phyloP scores from a whole-genome alignment of 2,113 vertebrate genomes.

The Heterochromis multidens region DNA sequence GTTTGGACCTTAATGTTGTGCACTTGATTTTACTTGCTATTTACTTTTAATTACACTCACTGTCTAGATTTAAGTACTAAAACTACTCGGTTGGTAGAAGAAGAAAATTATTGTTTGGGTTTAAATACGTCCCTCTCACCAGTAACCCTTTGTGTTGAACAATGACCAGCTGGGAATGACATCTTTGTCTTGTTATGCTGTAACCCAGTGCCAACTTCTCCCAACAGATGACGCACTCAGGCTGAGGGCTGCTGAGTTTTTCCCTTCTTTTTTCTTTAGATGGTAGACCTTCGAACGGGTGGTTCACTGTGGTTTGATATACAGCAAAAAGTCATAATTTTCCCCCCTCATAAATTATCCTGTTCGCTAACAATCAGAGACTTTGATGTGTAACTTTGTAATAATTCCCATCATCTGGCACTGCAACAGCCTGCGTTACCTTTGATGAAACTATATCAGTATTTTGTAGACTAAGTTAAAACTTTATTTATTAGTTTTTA shows the following conservation, averaged over 20 bases:
- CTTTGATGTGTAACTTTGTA: neutral
- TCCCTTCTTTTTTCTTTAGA: neutral
- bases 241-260: neutral
- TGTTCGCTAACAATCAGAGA: neutral
- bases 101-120: neutral
- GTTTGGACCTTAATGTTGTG: neutral
- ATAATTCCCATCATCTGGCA: neutral
- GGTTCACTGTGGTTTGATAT: neutral
- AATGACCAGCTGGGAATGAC: neutral
- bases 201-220: neutral
- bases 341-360: neutral
- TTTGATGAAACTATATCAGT: no score
- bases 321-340: neutral
- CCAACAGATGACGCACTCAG: neutral
- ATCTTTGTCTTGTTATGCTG: neutral
- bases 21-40: neutral
- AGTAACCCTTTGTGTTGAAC: neutral
- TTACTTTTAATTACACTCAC: neutral
- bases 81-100: neutral
- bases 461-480: no score
- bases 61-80: neutral
- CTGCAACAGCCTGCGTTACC: neutral
- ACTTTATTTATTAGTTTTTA: neutral
- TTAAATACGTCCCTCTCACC: neutral
- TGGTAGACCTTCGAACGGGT: neutral